Conservation (phyloP, 2,113 vertebrate species). For the Setophaga coronata region DNA sequence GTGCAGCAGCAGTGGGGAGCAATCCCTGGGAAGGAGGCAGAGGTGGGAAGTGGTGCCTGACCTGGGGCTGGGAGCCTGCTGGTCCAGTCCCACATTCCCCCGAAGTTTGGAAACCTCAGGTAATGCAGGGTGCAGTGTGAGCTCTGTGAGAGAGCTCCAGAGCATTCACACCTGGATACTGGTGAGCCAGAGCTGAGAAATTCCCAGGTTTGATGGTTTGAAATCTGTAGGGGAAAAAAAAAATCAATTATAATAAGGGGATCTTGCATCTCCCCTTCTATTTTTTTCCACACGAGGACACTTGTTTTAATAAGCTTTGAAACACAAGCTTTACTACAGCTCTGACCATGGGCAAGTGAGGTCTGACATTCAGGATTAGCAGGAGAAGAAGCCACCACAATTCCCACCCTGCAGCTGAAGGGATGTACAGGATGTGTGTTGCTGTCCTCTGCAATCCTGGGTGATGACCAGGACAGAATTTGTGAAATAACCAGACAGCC, state of each 20-base stretch:
- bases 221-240: neutral
- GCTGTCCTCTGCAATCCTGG: neutral
- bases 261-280: neutral
- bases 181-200: neutral
- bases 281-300: neutral
- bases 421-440: neutral
- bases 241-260: neutral
- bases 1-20: neutral
- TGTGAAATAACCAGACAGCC: neutral
- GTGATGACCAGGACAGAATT: neutral
- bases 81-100: fast-evolving
- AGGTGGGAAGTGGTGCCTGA: neutral
- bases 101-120: neutral
- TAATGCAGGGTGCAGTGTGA: neutral
- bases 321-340: neutral
- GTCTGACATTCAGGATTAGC: neutral
- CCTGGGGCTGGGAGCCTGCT: neutral
- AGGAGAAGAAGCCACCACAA: neutral
- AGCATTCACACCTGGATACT: neutral
- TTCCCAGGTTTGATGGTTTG: neutral
- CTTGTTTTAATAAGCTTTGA: neutral
- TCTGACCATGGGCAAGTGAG: neutral
- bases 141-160: neutral
- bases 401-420: neutral
- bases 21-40: neutral